Conservation (phyloP, 37 sponge, comb jelly and placozoan genomes). For the Halichondria panicea region DNA sequence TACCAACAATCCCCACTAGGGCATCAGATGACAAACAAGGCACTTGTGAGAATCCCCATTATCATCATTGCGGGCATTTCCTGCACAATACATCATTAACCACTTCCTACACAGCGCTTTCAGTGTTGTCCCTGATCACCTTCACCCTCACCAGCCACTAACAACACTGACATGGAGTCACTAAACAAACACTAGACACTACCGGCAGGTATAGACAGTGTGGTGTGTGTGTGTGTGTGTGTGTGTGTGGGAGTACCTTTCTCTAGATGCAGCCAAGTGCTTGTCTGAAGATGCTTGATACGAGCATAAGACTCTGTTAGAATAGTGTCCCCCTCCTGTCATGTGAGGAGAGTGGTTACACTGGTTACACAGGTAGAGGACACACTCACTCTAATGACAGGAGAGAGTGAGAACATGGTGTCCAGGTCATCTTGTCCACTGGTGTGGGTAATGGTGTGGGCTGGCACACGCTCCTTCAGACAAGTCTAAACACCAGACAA, state of each 20-base stretch:
- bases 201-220: too few species aligned
- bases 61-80: too few species aligned
- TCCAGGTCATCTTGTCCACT: constrained; percentile 15
- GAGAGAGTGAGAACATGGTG: constrained; percentile 59
- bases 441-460: background rate
- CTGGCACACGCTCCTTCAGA: constrained; percentile 7
- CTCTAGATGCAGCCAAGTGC: constrained; percentile 64
- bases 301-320: constrained; percentile 63
- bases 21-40: too few species aligned
- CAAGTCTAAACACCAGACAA: background rate
- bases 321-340: constrained; percentile 55
- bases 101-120: too few species aligned
- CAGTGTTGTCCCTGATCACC: too few species aligned
- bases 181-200: too few species aligned
- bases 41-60: too few species aligned
- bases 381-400: constrained; percentile 48
- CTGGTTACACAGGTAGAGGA: background rate
- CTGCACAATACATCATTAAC: too few species aligned
- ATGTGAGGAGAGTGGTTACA: background rate
- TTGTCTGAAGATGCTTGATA: constrained; percentile 59
- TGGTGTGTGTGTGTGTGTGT: too few species aligned
- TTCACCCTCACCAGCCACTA: too few species aligned
- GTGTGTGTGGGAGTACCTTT: constrained; percentile 39
- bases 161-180: too few species aligned
- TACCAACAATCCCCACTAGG: too few species aligned